Evolutionary conservation across 2,888 invertebrate species (phyloP).

Genomic region (Leucophenga montana): DNA sequence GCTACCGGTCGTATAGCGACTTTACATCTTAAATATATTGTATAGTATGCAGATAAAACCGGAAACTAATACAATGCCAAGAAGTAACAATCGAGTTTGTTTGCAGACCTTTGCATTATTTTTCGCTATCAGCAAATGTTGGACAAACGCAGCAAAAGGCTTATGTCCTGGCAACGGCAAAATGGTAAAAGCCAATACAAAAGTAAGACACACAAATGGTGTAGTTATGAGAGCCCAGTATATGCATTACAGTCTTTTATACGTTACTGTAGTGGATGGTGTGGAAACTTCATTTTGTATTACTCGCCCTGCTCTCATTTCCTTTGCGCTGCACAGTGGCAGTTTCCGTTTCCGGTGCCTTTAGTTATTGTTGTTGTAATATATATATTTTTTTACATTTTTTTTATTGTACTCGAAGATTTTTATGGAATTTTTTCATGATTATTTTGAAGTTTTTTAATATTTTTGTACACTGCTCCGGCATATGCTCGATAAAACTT

Average conservation of each 20-base stretch:
- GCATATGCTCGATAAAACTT: constrained; percentile 16
- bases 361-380: constrained; percentile 14
- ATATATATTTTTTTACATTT: constrained; percentile 15
- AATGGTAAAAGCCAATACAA: background rate
- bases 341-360: constrained; percentile 17
- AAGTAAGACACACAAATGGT: background rate
- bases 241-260: no score
- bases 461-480: background rate
- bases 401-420: background rate
- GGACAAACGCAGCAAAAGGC: background rate
- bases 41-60: constrained; percentile 3
- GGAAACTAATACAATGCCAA: constrained; percentile 25
- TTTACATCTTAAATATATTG: no score
- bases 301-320: background rate
- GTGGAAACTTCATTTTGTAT: background rate
- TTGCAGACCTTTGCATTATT: constrained; percentile 1
- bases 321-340: constrained; percentile 11
- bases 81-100: constrained; percentile 22
- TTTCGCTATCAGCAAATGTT: background rate
- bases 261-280: background rate
- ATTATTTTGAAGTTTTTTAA: constrained; percentile 11
- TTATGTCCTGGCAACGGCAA: background rate
- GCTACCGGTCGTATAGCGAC: background rate
- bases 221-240: no score
- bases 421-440: constrained; percentile 8